Base-by-base conservation (phyloP, 2,888 invertebrate genomes). In the Aporophyla lueneburgensis region DNA sequence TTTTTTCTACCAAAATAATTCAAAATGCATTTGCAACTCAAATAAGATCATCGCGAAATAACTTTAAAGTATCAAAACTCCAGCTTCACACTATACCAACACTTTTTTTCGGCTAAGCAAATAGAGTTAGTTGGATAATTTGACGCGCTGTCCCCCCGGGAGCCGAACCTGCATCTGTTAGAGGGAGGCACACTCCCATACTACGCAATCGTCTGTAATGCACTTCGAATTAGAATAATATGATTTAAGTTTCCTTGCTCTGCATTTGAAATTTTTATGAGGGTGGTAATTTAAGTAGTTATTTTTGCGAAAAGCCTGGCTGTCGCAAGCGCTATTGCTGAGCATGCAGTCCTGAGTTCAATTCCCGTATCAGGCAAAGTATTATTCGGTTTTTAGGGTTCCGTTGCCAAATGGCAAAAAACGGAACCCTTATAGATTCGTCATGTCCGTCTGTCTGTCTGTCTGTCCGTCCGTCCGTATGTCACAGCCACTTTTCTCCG, bases 41-140 rank as follows among this genome's bases (percentile, higher is more conserved):
- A 53, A 53, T n/a, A 54, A 71, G 24, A 33, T n/a, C 10, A 62
- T 27, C 0, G 24, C 0, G 2, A 40, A n/a, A 5, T 21, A 71
- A 49, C 68, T 33, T 40, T 80, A 66, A 83, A 89, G 86, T 89
- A 89, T 87, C 89, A 91, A 91, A 76, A 87, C 46, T 66, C 5
- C 49, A 40, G 43, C 27, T 19, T 82, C 83, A 49, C 49, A 69
- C 81, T 90, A 86, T 46, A 87, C 76, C 70, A 79, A 78, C 88
- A 88, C 88, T 84, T 89, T 90, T 92, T 93, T 94, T 93, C 86
- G 90, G 89, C 90, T 93, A 92, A 93, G 93, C 93, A 93, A 94
- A 94, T 93, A 92, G 92, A 93, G 93, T 95, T 94, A 94, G 93
- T 93, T 93, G 93, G 94, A 94, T 94, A 94, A 94, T 94, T 94